phyloP scores from a whole-genome alignment of 2,888 invertebrate species.

The Watsonalla cultraria region DNA sequence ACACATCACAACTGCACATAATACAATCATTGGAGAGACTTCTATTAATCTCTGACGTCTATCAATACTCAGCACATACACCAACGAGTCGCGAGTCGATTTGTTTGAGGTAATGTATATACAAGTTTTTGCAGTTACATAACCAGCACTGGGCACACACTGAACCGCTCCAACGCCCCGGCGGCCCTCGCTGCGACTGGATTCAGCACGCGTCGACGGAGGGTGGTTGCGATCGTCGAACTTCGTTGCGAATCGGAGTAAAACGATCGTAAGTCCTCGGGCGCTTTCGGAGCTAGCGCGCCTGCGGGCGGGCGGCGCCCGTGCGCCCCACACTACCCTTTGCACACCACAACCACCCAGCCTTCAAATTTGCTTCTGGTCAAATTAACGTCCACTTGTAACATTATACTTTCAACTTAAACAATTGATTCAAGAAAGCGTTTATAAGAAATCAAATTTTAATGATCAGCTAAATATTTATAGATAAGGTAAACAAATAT shows the following conservation, averaged over 20 bases:
- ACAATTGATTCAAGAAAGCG: background rate
- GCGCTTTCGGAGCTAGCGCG: conserved; percentile 71
- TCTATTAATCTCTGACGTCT: conserved; percentile 2
- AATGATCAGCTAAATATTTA: too few relatives aligned
- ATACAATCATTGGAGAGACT: conserved; percentile 21
- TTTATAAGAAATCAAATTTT: too few relatives aligned
- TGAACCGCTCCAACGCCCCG: conserved; percentile 70
- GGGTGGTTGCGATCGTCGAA: conserved; percentile 72
- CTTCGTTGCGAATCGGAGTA: conserved; percentile 72
- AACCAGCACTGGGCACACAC: conserved; percentile 63
- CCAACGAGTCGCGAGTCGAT: conserved; percentile 30
- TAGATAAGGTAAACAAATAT: too few relatives aligned
- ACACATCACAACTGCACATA: conserved; percentile 67
- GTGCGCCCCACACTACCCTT: conserved; percentile 54
- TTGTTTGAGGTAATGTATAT: conserved; percentile 68
- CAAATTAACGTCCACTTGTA: conserved; percentile 36
- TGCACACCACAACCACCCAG: conserved; percentile 48
- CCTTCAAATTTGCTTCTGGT: conserved; percentile 56
- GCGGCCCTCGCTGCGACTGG: conserved; percentile 75
- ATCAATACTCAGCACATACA: conserved; percentile 27
- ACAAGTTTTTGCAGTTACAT: conserved; percentile 75
- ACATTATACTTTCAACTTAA: conserved; percentile 13
- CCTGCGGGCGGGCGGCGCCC: conserved; percentile 71
- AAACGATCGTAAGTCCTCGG: conserved; percentile 74
- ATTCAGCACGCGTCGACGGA: conserved; percentile 69